phyloP scores from a whole-genome alignment of 1,140 invertebrate genomes.

The Drosophila cardini region DNA sequence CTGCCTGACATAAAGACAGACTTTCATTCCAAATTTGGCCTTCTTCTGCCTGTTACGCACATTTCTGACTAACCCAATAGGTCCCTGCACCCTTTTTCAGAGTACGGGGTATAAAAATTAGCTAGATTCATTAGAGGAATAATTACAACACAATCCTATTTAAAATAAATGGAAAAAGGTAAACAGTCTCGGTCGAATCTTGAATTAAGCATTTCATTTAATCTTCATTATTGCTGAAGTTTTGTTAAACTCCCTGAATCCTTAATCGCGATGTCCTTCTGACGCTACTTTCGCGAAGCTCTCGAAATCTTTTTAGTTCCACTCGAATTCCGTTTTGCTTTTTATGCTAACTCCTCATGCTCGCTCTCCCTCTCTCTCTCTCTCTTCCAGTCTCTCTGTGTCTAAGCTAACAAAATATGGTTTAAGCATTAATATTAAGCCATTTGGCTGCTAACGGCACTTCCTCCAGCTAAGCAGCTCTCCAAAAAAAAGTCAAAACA shows the following conservation, averaged over 20 bases:
- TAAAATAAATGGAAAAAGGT: no score
- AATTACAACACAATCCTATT: no score
- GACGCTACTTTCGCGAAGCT: not conserved
- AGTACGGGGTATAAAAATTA: no score
- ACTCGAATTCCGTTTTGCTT: constrained; percentile 9
- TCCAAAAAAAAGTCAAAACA: constrained; percentile 6
- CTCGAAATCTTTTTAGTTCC: constrained; percentile 17
- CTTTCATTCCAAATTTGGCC: no score
- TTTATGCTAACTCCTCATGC: constrained; percentile 6
- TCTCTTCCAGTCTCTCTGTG: not conserved
- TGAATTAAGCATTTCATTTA: not conserved
- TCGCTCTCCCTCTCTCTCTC: not conserved
- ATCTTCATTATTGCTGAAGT: constrained; percentile 8
- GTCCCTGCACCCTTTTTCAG: no score
- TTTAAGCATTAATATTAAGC: constrained; percentile 49
- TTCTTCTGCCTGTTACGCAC: no score
- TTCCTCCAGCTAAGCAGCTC: constrained; percentile 2
- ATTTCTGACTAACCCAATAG: no score
- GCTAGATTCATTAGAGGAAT: no score
- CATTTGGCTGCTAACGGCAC: constrained; percentile 38
- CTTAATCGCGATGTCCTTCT: not conserved
- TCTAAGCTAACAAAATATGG: constrained; percentile 16
- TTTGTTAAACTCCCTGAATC: not conserved
- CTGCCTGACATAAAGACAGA: no score
- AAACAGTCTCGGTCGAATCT: not conserved